Evolutionary conservation across 2,888 invertebrate genomes (phyloP).

Genomic region (Gasteruption jaculator): DNA sequence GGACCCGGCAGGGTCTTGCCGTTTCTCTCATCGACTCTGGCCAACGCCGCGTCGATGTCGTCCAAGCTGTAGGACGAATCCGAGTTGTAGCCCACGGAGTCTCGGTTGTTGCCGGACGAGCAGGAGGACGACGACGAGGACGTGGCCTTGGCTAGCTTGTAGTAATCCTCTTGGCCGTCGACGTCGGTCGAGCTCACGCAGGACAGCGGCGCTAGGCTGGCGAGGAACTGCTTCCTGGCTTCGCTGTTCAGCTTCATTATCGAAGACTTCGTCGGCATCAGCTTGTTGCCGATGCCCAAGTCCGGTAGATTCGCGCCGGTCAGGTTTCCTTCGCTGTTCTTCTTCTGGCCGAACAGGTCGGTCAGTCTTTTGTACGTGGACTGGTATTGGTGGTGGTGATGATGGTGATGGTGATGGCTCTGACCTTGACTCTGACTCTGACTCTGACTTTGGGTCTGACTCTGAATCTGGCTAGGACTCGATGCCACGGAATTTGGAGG

Average conservation of each 20-base stretch:
- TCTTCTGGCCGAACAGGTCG: conserved; percentile 58
- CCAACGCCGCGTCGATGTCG: conserved; percentile 60
- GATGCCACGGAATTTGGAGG: not conserved
- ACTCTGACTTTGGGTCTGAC: too few relatives aligned
- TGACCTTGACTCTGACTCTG: too few relatives aligned
- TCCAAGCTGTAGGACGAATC: conserved; percentile 68
- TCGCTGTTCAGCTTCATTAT: conserved; percentile 54
- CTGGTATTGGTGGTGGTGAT: conserved; percentile 29
- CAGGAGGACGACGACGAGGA: too few relatives aligned
- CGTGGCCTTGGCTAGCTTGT: conserved; percentile 53
- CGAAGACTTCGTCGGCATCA: conserved; percentile 45
- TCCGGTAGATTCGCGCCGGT: too few relatives aligned
- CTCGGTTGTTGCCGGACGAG: conserved; percentile 55
- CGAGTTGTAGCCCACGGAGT: conserved; percentile 60
- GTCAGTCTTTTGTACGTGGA: conserved; percentile 65
- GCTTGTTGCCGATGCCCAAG: conserved; percentile 33
- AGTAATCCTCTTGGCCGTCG: conserved; percentile 60
- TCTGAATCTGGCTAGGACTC: not conserved
- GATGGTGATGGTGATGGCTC: conserved; percentile 20
- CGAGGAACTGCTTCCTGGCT: conserved; percentile 72
- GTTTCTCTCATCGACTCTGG: conserved; percentile 51
- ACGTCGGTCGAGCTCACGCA: conserved; percentile 64
- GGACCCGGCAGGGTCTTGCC: conserved; percentile 54
- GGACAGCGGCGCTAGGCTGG: conserved; percentile 73
- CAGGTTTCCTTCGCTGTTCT: conserved; percentile 49